phyloP scores from a whole-genome alignment of 2,888 invertebrate genomes.

The Selenia dentaria region DNA sequence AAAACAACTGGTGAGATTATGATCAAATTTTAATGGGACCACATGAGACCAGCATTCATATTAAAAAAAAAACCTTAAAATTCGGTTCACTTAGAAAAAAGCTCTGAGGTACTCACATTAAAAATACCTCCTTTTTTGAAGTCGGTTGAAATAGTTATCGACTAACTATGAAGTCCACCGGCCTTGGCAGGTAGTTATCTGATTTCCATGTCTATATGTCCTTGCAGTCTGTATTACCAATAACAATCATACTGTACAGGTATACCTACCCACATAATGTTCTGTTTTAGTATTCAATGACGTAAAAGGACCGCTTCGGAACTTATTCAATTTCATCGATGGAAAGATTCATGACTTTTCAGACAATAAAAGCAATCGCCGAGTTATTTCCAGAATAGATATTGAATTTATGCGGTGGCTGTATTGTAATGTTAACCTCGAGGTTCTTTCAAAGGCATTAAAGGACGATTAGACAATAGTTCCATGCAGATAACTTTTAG shows the following conservation, averaged over 20 bases:
- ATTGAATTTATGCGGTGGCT: constrained; percentile 1
- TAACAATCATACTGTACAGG: not conserved
- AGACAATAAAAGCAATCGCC: constrained; percentile 24
- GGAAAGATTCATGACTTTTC: constrained; percentile 4
- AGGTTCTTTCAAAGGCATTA: not conserved
- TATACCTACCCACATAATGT: not conserved
- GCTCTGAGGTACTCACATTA: too few relatives aligned
- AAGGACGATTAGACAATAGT: not conserved
- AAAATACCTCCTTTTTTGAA: too few relatives aligned
- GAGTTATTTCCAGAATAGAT: constrained; percentile 17
- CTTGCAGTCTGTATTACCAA: not conserved
- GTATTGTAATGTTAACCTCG: constrained; percentile 2
- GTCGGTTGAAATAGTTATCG: not conserved
- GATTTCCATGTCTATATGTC: constrained; percentile 8
- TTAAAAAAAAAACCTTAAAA: too few relatives aligned
- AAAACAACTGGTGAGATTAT: too few relatives aligned
- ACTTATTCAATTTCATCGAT: not conserved
- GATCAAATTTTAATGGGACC: too few relatives aligned
- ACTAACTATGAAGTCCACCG: constrained; percentile 1
- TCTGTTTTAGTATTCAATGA: not conserved
- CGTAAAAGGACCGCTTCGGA: constrained; percentile 7
- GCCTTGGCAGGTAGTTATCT: constrained; percentile 9
- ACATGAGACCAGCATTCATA: too few relatives aligned
- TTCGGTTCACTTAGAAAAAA: too few relatives aligned
- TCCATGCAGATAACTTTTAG: too few relatives aligned